Base-by-base conservation (phyloP, 2,797 vertebrate genomes). In the Girardinus metallicus region DNA sequence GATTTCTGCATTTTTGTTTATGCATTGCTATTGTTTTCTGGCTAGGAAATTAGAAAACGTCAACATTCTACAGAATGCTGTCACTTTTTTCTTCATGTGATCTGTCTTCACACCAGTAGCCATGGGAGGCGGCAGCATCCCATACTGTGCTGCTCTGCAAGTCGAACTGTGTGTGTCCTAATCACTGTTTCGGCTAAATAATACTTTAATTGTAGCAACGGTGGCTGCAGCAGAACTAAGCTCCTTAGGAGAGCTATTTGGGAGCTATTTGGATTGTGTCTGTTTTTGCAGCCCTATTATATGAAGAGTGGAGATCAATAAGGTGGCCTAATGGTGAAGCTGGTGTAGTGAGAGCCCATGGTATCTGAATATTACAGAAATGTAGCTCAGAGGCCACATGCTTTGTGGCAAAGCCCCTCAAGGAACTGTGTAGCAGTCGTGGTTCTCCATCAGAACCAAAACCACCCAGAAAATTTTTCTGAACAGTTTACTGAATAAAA, bases 151-250 rank as follows among this genome's bases (percentile, higher is more conserved):
- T 21, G 3, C 39, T 6, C 75, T 51, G 78, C 84, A 87, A 86
- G 87, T 83, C 3, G 81, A 89, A 90, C 80, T 87, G 87, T 91
- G 84, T 74, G 79, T 79, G 83, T 92, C 78, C 77, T 90, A 91
- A 91, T 92, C 85, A 74, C 82, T 51, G 87, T 86, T 87, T 91
- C 84, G 49, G 86, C 91, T 84, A 87, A 93, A 94, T 93, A 93
- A 93, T 86, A 87, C 89, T 91, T 92, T 91, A 88, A 90, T 86
- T 93, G 92, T 90, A 87, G 89, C 85, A 89, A 86, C 89, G 73
- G 62, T 79, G 89, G 82, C 89, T 83, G 86, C 84, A 82, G 89
- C 89, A 84, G 86, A 84, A 85, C 85, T 88, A 89, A 92, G 90
- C 90, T 91, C 83, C 88, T 93, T 90, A 86, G 79, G 76, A 64